Conservation (phyloP, 2,113 vertebrate genomes). For the Bos taurus region DNA sequence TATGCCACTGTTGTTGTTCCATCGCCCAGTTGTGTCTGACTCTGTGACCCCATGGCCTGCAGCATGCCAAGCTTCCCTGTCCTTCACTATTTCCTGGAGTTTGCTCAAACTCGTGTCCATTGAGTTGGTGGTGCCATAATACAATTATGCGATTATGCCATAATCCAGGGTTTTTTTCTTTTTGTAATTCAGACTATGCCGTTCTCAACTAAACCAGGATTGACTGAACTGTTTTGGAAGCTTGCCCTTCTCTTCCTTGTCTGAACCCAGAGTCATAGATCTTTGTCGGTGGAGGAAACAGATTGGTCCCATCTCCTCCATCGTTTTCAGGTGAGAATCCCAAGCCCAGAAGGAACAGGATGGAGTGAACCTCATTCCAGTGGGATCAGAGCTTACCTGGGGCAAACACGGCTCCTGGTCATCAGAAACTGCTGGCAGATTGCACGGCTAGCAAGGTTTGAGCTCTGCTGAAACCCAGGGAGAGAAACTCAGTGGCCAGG, state of each 20-base stretch:
- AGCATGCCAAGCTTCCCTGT: neutral
- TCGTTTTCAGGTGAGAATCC: neutral
- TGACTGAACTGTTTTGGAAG: neutral
- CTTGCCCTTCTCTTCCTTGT: neutral
- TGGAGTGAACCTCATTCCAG: neutral
- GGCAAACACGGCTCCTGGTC: neutral
- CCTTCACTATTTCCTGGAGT: neutral
- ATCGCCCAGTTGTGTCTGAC: neutral
- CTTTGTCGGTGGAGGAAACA: neutral
- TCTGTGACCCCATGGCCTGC: neutral
- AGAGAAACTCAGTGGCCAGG: neutral
- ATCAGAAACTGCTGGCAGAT: neutral
- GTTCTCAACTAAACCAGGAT: neutral
- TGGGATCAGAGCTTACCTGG: neutral
- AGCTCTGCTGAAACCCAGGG: neutral
- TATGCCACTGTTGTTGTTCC: neutral
- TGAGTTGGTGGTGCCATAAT: neutral
- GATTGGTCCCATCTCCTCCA: no score
- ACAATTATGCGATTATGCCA: neutral
- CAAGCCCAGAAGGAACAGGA: neutral
- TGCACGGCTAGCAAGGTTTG: rapidly evolving
- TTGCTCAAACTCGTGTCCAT: neutral
- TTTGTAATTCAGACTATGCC: neutral
- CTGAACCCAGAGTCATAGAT: neutral
- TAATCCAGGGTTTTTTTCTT: neutral